phyloP scores from a whole-genome alignment of 2,113 vertebrate genomes.

The Lichenostomus cassidix region DNA sequence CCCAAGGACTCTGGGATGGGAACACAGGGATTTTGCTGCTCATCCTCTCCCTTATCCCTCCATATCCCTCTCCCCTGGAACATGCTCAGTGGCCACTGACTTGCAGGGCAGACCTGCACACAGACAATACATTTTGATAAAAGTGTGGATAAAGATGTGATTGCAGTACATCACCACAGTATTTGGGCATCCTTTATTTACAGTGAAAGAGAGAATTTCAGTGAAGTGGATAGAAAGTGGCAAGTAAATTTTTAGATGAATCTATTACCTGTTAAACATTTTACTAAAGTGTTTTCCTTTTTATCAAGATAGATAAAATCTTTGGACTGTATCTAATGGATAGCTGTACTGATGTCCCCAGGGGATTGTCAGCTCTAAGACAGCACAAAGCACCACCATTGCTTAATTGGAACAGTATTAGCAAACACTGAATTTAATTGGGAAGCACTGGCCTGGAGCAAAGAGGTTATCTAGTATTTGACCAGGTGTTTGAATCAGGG shows the following conservation, averaged over 20 bases:
- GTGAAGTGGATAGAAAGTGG: neutral
- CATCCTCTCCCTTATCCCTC: neutral
- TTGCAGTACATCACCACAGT: neutral
- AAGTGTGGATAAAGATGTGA: neutral
- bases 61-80: neutral
- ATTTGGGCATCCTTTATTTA: neutral
- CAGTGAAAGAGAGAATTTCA: neutral
- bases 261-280: neutral
- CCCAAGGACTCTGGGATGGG: neutral
- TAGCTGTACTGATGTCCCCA: neutral
- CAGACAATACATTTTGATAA: fast-evolving
- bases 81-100: fast-evolving
- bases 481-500: neutral
- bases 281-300: neutral
- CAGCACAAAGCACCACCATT: neutral
- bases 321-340: neutral
- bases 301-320: neutral
- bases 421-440: constrained; percentile 6
- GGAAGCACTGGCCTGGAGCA: neutral
- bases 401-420: constrained; percentile 5
- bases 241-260: neutral
- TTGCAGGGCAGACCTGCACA: neutral
- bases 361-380: neutral
- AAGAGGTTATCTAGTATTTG: constrained; percentile 1
- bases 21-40: neutral